Conservation (phyloP, 2,113 vertebrate species). For the Tachysurus fulvidraco region DNA sequence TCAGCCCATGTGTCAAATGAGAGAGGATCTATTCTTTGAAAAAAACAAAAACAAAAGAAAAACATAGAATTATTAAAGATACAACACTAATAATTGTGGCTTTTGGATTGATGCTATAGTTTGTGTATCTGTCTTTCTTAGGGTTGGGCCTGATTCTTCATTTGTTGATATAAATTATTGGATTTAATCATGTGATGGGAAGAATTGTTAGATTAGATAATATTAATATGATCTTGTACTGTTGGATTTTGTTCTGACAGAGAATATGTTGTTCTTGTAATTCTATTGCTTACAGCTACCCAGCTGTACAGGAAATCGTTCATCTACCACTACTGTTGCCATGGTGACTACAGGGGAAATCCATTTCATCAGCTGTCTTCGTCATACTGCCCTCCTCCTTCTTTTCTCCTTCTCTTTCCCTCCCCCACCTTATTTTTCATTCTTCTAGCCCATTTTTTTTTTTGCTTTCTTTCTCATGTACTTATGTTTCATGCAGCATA, state of each 20-base stretch:
- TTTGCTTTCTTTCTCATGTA: background rate
- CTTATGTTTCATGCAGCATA: background rate
- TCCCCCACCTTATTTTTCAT: conserved; percentile 21
- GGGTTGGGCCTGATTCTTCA: background rate
- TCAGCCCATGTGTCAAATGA: background rate
- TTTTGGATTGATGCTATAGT: background rate
- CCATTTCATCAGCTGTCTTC: conserved; percentile 54
- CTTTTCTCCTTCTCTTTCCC: conserved; percentile 12
- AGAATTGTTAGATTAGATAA: background rate
- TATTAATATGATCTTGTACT: background rate
- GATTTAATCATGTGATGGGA: background rate
- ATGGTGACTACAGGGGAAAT: conserved; percentile 55
- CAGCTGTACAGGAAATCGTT: conserved; percentile 54
- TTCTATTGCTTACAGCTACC: conserved; percentile 43
- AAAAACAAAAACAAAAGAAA: too few species aligned
- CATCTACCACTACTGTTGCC: conserved; percentile 51
- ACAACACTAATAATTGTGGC: background rate
- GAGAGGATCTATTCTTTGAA: background rate
- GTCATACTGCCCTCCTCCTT: conserved; percentile 46
- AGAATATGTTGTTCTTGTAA: conserved; percentile 21
- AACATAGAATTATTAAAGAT: background rate
- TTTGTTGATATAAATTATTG: background rate
- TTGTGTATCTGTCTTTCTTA: background rate
- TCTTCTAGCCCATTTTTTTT: conserved; percentile 19
- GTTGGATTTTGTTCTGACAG: background rate